Evolutionary conservation across 2,797 vertebrate species (phyloP).

Genomic region (Oophaga sylvatica): DNA sequence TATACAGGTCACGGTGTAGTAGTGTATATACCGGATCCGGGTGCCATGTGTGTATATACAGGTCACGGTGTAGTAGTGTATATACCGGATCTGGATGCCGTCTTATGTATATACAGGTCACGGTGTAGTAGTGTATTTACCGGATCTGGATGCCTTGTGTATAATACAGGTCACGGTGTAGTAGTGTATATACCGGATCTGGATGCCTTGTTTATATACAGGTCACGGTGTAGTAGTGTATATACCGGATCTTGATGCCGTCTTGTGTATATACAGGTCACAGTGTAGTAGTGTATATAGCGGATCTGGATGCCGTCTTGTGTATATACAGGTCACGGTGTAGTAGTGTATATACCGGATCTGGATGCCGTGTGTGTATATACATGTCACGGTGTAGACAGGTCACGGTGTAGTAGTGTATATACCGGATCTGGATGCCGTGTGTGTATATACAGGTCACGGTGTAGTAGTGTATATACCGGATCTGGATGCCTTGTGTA

Average conservation of each 20-base stretch:
- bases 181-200: neutral
- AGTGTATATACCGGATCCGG: neutral
- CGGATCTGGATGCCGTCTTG: neutral
- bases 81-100: neutral
- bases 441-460: neutral
- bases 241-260: too few species aligned
- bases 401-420: neutral
- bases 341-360: neutral
- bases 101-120: neutral
- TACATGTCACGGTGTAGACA: too few species aligned
- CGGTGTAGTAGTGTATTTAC: slow-evolving; percentile 2
- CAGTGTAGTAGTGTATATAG: neutral
- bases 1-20: slow-evolving; percentile 1
- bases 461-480: slow-evolving; percentile 2
- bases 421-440: neutral
- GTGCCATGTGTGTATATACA: neutral
- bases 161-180: too few species aligned
- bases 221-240: neutral
- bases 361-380: too few species aligned
- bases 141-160: neutral
- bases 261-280: neutral
- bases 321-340: neutral
- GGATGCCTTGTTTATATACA: neutral
- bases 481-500: neutral
- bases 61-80: neutral